Conservation (phyloP, 2,888 invertebrate genomes). For the Gonocerus acuteangulatus region DNA sequence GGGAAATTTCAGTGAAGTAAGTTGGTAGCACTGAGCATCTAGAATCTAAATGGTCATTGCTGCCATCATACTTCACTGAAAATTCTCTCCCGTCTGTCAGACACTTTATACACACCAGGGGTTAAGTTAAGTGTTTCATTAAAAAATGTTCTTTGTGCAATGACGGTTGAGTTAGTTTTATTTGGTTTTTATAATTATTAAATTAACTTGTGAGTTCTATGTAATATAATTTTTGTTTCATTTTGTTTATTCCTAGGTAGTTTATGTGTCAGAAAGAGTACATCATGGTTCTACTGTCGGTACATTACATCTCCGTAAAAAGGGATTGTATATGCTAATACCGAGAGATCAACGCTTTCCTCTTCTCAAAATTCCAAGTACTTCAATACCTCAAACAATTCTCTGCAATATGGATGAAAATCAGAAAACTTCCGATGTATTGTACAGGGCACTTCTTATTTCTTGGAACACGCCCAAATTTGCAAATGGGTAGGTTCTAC, state of each 20-base stretch:
- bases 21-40: too few species aligned
- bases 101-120: too few species aligned
- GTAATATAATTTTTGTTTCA: too few species aligned
- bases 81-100: too few species aligned
- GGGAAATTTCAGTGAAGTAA: too few species aligned
- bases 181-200: too few species aligned
- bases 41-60: too few species aligned
- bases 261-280: slow-evolving; percentile 63
- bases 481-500: slow-evolving; percentile 51
- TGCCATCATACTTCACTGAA: too few species aligned
- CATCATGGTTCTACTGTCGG: slow-evolving; percentile 72
- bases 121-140: too few species aligned
- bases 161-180: too few species aligned
- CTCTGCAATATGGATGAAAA: slow-evolving; percentile 35
- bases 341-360: slow-evolving; percentile 76
- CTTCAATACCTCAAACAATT: slow-evolving; percentile 58
- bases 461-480: slow-evolving; percentile 59
- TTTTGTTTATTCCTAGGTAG: slow-evolving; percentile 54
- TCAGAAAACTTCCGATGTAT: slow-evolving; percentile 44
- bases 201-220: too few species aligned
- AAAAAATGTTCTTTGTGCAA: too few species aligned
- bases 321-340: slow-evolving; percentile 8
- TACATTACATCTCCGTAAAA: slow-evolving; percentile 48
- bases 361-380: slow-evolving; percentile 60
- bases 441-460: slow-evolving; percentile 62